Evolutionary conservation across 1,140 invertebrate species (phyloP).

Genomic region (Formica selysi): DNA sequence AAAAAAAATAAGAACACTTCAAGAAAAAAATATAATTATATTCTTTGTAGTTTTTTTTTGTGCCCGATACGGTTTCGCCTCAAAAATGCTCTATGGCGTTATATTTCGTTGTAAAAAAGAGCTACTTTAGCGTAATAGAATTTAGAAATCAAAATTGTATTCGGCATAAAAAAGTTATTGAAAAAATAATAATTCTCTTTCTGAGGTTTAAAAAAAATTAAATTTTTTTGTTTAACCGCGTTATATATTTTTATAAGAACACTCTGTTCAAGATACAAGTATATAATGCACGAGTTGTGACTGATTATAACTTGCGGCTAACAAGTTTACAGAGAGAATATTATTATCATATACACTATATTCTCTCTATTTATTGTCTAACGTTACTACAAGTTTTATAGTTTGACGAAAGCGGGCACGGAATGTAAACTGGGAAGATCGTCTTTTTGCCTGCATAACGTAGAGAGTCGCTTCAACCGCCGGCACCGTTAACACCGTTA

Average conservation of each 20-base stretch:
- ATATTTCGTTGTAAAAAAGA: no score
- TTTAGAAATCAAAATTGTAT: no score
- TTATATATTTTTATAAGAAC: background rate
- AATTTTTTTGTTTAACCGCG: background rate
- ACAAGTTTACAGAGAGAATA: background rate
- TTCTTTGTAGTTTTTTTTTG: background rate
- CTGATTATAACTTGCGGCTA: background rate
- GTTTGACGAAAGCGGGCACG: background rate
- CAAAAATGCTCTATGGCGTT: no score
- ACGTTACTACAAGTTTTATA: background rate
- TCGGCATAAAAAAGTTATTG: no score
- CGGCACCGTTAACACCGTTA: slow-evolving; percentile 62
- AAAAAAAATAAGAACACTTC: no score
- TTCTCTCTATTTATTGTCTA: background rate
- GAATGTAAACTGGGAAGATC: background rate
- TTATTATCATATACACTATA: background rate
- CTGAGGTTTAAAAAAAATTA: no score
- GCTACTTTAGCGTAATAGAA: no score
- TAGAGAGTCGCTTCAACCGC: slow-evolving; percentile 58
- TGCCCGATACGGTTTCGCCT: background rate
- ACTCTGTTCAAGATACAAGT: background rate
- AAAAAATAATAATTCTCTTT: no score
- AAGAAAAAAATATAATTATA: no score
- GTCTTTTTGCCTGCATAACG: background rate
- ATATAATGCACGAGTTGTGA: background rate